A percentile compares a stretch with the other conserved stretches of the same genome.
Conservation (phyloP, 2,113 vertebrate genomes). For the Chaetodon auriga region DNA sequence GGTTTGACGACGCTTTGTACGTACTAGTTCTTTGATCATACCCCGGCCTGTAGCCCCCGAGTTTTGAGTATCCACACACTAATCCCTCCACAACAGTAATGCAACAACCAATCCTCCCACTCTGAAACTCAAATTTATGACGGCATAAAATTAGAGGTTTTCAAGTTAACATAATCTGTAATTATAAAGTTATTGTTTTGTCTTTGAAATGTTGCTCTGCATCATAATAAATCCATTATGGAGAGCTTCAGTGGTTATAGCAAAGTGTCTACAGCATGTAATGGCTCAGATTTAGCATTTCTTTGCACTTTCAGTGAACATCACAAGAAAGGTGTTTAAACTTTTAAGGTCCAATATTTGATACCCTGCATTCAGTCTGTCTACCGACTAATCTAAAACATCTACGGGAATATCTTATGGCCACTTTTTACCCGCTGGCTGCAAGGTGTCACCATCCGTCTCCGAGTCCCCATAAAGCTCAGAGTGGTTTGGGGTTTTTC, state of each 20-base stretch:
- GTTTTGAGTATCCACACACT: background rate
- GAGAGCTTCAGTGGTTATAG: background rate
- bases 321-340: slow-evolving; percentile 30
- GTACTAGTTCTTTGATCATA: background rate
- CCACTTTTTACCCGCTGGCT: slow-evolving; percentile 22
- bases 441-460: slow-evolving; percentile 50
- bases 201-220: background rate
- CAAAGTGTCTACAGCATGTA: background rate
- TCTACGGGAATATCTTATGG: slow-evolving; percentile 37
- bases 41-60: background rate
- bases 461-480: slow-evolving; percentile 43
- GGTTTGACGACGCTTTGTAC: background rate
- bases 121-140: background rate
- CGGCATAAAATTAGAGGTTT: background rate
- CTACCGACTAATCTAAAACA: slow-evolving; percentile 33
- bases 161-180: background rate
- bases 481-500: slow-evolving; percentile 41
- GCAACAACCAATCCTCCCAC: background rate
- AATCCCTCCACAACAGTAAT: background rate
- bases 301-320: background rate
- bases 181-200: background rate
- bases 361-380: slow-evolving; percentile 3
- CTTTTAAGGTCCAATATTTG: slow-evolving; percentile 28
- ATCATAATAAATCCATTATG: background rate
- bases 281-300: background rate